These are phyloP conservation scores for Psylliodes chrysocephalus DNA, from an alignment of 2,888 invertebrate genomes.

Conservation along the genomic window DNA sequence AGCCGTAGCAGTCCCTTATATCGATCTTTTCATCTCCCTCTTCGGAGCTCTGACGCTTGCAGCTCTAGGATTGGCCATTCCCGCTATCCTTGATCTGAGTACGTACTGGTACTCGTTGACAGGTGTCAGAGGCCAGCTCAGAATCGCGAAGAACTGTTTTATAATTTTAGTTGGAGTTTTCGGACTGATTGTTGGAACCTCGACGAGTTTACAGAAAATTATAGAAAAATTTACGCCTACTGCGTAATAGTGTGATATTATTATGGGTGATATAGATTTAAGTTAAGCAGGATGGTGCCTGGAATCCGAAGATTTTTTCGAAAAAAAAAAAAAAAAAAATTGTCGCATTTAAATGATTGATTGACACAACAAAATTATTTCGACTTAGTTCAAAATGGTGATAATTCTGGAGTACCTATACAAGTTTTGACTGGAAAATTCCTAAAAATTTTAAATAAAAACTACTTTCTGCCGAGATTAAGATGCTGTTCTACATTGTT, in stretches of 20 bases:
- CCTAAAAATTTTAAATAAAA: too few species aligned
- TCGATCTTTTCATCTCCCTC: constrained; percentile 82
- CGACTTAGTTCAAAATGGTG: too few species aligned
- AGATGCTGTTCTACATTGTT: too few species aligned
- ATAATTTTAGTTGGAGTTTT: constrained; percentile 71
- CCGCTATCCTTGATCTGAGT: constrained; percentile 87
- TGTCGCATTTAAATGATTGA: not conserved
- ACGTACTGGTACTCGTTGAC: constrained; percentile 77
- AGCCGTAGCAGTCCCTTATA: constrained; percentile 85
- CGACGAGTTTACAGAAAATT: constrained; percentile 72
- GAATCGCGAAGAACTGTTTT: constrained; percentile 67
- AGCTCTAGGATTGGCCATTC: constrained; percentile 88
- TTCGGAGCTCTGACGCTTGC: constrained; percentile 92
- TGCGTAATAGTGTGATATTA: not conserved
- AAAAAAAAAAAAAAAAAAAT: not conserved
- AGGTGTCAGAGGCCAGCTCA: constrained; percentile 63
- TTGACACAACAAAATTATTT: too few species aligned
- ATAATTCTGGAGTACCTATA: too few species aligned
- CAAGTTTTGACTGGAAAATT: too few species aligned
- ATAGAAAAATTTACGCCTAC: constrained; percentile 62
- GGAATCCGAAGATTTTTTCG: not conserved
- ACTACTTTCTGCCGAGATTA: too few species aligned
- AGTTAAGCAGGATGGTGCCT: too few species aligned
- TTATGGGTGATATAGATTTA: not conserved
- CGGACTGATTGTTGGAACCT: constrained; percentile 75